Evolutionary conservation across 2,797 vertebrate genomes (phyloP).

Genomic region (Danio tinwini): DNA sequence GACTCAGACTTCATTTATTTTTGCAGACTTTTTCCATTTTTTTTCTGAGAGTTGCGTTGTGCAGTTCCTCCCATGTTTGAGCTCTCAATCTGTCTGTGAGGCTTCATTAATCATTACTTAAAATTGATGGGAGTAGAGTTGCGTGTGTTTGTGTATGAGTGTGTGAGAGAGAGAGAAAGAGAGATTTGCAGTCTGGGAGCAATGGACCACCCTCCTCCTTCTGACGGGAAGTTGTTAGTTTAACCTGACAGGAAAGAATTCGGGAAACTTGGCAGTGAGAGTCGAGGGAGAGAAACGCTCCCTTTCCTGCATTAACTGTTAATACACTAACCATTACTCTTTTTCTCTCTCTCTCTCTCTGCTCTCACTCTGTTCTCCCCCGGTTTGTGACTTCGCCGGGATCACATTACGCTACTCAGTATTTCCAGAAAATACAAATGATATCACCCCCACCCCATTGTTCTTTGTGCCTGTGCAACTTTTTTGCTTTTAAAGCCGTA

Average conservation of each 20-base stretch:
- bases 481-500: slow-evolving; percentile 66
- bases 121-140: slow-evolving; percentile 65
- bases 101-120: slow-evolving; percentile 63
- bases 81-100: slow-evolving; percentile 50
- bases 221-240: slow-evolving; percentile 91
- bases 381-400: slow-evolving; percentile 48
- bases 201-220: slow-evolving; percentile 81
- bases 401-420: slow-evolving; percentile 51
- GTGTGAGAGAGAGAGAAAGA: slow-evolving; percentile 49
- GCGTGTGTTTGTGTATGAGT: slow-evolving; percentile 50
- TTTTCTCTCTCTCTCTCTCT: slow-evolving; percentile 12
- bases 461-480: slow-evolving; percentile 73
- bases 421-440: slow-evolving; percentile 46
- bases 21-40: slow-evolving; percentile 3
- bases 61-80: slow-evolving; percentile 53
- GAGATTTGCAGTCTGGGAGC: slow-evolving; percentile 71
- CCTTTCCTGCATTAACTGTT: slow-evolving; percentile 74
- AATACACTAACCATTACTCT: slow-evolving; percentile 74
- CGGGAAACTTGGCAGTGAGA: slow-evolving; percentile 81
- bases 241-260: slow-evolving; percentile 92
- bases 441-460: slow-evolving; percentile 63
- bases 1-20: slow-evolving; percentile 46
- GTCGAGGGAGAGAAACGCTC: slow-evolving; percentile 67
- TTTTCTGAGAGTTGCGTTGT: background rate
- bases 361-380: slow-evolving; percentile 52